Evolutionary conservation across 2,113 vertebrate genomes (phyloP), one percentile per base, ranked within the genome.

Genomic region (Oreochromis spilurus): DNA sequence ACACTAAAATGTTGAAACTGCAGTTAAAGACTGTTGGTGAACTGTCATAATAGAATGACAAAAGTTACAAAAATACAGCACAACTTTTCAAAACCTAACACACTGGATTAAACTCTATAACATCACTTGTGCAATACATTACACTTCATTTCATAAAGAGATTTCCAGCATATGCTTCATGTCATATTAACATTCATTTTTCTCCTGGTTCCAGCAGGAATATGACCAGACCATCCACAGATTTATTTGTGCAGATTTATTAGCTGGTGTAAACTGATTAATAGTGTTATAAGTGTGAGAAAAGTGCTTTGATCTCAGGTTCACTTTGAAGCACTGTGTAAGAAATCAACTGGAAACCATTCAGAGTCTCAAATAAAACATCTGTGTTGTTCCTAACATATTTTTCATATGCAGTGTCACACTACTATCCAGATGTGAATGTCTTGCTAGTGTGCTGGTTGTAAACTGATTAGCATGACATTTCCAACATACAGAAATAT

Each of bases 251-350:
- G 19, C 21, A 79, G 19, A 50, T 48, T 26, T n/a, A 34, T 17
- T 11, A 11, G 17, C 11, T 34, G 50, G 24, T 50, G 12, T 13
- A 80, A 78, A 17, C 26, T 9, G 9, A n/a, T 48, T 6, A 79
- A 43, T 34, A 79, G 57, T 75, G 80, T 84, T 54, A 34, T 21
- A 77, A 5, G 81, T 86, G 87, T 85, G 91, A 93, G 87, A 29
- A 19, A 5, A 60, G 60, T 55, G 40, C 8, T 85, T 77, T 62
- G 17, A 38, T 50, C 19, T 54, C 26, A 58, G 13, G 9, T 84
- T 93, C 78, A 75, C 85, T 38, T 21, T 38, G 34, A 65, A 82
- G 67, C 80, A 82, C 87, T 60, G 83, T 87, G 83, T 88, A 89
- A 84, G 89, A 19, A 60, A 50, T 81, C 52, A 79, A 34, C 79